Base-by-base conservation (phyloP, 2,113 vertebrate species). In the Phoenicopterus ruber region DNA sequence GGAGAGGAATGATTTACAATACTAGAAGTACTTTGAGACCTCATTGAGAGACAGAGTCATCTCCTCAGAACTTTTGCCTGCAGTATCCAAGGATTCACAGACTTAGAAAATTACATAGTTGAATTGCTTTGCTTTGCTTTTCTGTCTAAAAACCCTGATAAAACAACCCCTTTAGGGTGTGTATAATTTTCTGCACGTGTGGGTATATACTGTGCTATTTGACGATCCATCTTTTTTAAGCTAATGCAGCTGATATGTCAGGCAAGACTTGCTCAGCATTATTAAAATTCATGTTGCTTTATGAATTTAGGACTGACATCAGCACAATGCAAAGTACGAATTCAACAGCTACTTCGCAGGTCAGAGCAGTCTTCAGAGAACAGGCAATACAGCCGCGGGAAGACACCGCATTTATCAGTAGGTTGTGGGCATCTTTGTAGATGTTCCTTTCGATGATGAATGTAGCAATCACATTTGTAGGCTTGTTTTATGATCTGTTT, bases 221-320 rank as follows among this genome's bases (percentile, higher is more conserved):
- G 70, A 76, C 79, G 70, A 95, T 87, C 61, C 44, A 71, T 91
- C 84, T 87, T 72, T 89, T 94, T 91, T 79, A 89, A 74, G 78
- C 54, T 69, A 87, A 54, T 88, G 78, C 44, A 87, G 82, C 65
- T 62, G 87, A 46, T 89, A 31, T 11, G 32, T 80, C 87, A 82
- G 66, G 72, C 57, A 82, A 57, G 34, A 69, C 78, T 91, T 85
- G 66, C 66, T 95, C 94, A 91, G 78, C 87, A 8, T 29, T 85
- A 69, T 88, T 90, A 87, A 90, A 96, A 88, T 87, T 84, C 34
- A 29, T 11, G 18, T 77, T 52, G 44, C 22, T 85, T 76, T 85
- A 82, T 90, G 91, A 91, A 76, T 87, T 85, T 72, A 82, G 49
- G 73, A 49, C 73, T 77, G 82, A 42, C 3, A 77, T 94, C 91